These are phyloP conservation scores for Scophthalmus maximus DNA, from an alignment of 2,113 vertebrate genomes.

Conservation along the genomic window DNA sequence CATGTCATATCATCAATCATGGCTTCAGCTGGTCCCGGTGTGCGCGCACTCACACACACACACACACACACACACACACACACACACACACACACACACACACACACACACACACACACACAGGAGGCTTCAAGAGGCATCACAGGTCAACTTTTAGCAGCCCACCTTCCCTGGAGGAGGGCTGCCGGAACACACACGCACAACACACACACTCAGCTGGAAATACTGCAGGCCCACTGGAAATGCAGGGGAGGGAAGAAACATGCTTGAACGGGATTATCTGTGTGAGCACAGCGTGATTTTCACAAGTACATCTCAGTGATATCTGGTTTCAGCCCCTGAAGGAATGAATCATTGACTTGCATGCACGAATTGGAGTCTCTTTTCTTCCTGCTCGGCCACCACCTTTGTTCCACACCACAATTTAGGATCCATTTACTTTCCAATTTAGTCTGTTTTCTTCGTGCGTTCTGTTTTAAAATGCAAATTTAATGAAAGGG, in stretches of 20 bases:
- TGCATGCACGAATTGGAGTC: not conserved
- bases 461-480: not conserved
- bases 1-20: conserved; percentile 51
- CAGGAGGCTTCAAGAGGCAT: conserved; percentile 21
- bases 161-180: conserved; percentile 47
- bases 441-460: not conserved
- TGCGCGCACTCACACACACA: conserved; percentile 36
- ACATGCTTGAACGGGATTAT: conserved; percentile 14
- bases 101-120: too few species aligned
- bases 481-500: not conserved
- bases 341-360: not conserved
- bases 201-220: conserved; percentile 37
- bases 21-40: conserved; percentile 21
- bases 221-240: conserved; percentile 50
- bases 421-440: not conserved
- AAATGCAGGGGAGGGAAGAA: conserved; percentile 33
- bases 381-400: conserved; percentile 1
- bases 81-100: too few species aligned
- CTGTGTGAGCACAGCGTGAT: conserved; percentile 13
- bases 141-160: conserved; percentile 34
- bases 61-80: too few species aligned
- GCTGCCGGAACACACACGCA: conserved; percentile 27
- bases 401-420: not conserved
- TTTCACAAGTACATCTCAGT: conserved; percentile 11
- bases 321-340: conserved; percentile 18